Base-by-base conservation (phyloP, 2,113 vertebrate species). In the Solenodon paradoxus region DNA sequence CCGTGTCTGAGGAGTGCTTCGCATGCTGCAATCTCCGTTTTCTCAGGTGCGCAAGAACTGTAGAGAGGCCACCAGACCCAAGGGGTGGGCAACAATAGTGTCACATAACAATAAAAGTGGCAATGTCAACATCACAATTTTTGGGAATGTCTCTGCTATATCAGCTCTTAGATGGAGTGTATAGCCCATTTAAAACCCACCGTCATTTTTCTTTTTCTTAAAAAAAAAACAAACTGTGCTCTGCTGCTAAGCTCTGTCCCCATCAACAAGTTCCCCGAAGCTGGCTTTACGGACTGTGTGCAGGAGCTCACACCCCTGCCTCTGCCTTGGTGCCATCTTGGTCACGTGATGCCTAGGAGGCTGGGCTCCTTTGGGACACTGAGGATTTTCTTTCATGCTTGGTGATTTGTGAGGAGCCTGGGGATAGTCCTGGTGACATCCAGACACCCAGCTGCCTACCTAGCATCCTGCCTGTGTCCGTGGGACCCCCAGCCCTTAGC, bases 401-500 rank as follows among this genome's bases (percentile, higher is more conserved):
- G 45, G 68, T 15, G 75, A 22, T 17, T 30, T 1, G 32, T 40
- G 30, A 63, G 15, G 77, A 49, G 71, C 42, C 51, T 0, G 7
- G 40, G 47, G 20, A 3, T 30, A 4, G 40, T 64, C 72, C 38
- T 51, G 40, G 66, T 53, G 47, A 74, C 64, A 38, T n/a, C 38
- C 59, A 59, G 81, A 83, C 55, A 2, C 20, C 22, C 17, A 10
- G 17, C 19, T 17, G 71, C 0, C 0, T 94, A 89, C 85, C 0
- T 1, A 24, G 40, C 22, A 3, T 95, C 47, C 47, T 71, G 64
- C 13, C 71, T 57, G 24, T 24, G 66, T 0, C 1, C 0, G 26
- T 7, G 4, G 15, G 4, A 32, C 24, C 0, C 0, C 45, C 32
- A 3, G 38, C 20, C n/a, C 24, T 35, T 4, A 38, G 35, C 2